Evolutionary conservation across 2,113 vertebrate species (phyloP).

Genomic region (Sitta europaea): DNA sequence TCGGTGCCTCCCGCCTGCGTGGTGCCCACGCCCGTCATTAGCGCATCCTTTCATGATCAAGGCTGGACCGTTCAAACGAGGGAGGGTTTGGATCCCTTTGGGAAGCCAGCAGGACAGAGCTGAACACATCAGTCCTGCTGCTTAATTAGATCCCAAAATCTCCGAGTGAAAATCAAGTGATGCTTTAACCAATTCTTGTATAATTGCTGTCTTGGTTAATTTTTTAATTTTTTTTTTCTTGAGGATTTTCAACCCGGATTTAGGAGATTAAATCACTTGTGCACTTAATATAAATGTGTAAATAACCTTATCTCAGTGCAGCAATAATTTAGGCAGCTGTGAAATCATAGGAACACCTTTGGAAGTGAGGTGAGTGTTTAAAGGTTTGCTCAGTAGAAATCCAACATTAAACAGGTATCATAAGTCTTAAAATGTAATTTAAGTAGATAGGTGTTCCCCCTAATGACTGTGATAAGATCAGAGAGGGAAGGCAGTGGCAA

Average conservation of each 20-base stretch:
- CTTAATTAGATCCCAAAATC: constrained; percentile 49
- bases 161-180: neutral
- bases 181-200: neutral
- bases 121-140: neutral
- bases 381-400: neutral
- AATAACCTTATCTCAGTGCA: neutral
- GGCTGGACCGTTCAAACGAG: neutral
- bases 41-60: neutral
- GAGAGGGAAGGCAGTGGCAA: neutral
- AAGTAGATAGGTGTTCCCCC: neutral
- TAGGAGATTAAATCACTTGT: neutral
- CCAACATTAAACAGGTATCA: neutral
- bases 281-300: neutral
- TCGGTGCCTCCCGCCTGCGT: neutral
- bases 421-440: neutral
- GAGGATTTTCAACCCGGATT: neutral
- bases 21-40: constrained; percentile 4
- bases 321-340: neutral
- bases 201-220: neutral
- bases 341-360: neutral
- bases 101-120: neutral
- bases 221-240: neutral
- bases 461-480: neutral
- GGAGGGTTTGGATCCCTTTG: neutral
- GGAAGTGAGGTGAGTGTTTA: neutral